Evolutionary conservation across 1,140 invertebrate species (phyloP), one percentile per base, ranked within the genome.

Genomic region (Bombus turneri): DNA sequence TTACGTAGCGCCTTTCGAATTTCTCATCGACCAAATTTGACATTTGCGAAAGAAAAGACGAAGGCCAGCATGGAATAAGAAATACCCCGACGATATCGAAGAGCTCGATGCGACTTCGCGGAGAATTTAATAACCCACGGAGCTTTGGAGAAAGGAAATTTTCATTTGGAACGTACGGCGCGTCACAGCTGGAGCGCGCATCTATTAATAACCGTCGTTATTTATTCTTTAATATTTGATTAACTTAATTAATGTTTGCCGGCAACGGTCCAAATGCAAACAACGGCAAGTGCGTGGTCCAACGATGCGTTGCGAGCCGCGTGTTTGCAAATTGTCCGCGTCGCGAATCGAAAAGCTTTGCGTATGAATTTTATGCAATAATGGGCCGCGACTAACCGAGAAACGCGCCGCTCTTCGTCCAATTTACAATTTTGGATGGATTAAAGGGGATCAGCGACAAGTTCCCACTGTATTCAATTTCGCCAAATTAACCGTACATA

Each of bases 221-320:
- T 85, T 85, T 80, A 73, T 64, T n/a, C 76, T 59, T 80, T 77
- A 34, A 72, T 85, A 72, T 85, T 85, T 85, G 53, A 85, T 85
- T 37, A 85, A 85, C 53, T 80, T 80, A 80, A 85, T 80, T 80
- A 85, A 79, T 39, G 76, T 85, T 80, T 72, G 68, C 39, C 68
- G 39, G 68, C 22, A 34, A 53, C 68, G 76, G 41, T 39, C 37
- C 39, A 31, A n/a, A 13, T 28, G 76, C 83, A 72, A 85, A 80
- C 57, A 85, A 57, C 68, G 31, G 18, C 28, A 5, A 66, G 53
- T 8, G n/a, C 28, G 34, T 12, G 3, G 68, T 47, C 68, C 28
- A 41, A 62, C 53, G 81, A 31, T 47, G 64, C 64, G 43, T 68
- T 31, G 37, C 10, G 34, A 3, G 22, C 25, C 34, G 39, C 41